Base-by-base conservation (phyloP, 1,140 invertebrate species). In the Heliconius hewitsoni region DNA sequence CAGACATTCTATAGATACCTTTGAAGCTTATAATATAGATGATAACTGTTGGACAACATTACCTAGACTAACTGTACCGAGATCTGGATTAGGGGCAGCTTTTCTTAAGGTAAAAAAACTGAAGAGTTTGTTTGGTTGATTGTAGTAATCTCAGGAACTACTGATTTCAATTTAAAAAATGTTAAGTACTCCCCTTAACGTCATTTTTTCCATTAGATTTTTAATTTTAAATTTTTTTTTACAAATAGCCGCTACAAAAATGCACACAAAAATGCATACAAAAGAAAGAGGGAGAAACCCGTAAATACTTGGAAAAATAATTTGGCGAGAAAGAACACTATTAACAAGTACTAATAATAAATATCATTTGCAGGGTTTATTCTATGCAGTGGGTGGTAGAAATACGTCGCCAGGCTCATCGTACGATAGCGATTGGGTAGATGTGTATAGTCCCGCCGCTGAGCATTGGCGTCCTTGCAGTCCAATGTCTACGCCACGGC, bases 321-420 rank as follows among this genome's bases (percentile, higher is more conserved):
- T 16, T 46, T 46, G 42, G 13, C 3, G 16, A 46, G 42, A 46
- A 13, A 46, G 42, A 16, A 46, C 16, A 46, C 42, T 46, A 16
- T 46, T 46, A 46, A 46, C 3, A 46, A 46, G 4, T 46, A 46
- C 2, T 46, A 23, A 46, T 13, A 46, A 46, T 46, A 46, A 57
- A 57, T 30, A 16, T 30, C 4, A 52, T 11, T 42, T 73, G 46
- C 78, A 96, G 96, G 97, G 97, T 42, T 95, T 97, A 86, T 97
- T 99, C 92, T 99, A 98, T 95, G 98, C 97, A 34, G 97, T 99
- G 55, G 98, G 98, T 23, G 98, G 98, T 0, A 95, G 98, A 74
- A 98, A 98, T 92, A 98, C 98, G 90, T 97, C 97, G 37, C 96
- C 97, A 79, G 96, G 97, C 82, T 96, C 96, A 71, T 98, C 98